These are phyloP conservation scores for Myathropa florea DNA, from an alignment of 2,888 invertebrate genomes.

Conservation along the genomic window DNA sequence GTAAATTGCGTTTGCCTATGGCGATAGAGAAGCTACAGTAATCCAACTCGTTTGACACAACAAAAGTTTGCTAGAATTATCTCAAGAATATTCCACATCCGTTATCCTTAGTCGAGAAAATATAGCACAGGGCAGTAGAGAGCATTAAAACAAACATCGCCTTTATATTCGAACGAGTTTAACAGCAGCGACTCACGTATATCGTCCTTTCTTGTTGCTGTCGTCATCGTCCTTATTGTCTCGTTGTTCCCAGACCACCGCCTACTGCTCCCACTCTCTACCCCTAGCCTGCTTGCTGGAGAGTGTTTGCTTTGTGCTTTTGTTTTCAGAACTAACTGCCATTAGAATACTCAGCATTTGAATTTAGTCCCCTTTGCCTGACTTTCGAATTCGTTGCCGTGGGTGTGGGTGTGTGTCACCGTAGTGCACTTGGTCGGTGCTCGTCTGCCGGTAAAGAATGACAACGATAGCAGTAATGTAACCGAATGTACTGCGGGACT, in stretches of 20 bases:
- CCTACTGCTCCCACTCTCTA: not conserved
- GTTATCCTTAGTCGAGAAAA: not conserved
- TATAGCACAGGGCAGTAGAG: not conserved
- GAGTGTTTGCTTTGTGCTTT: slow-evolving; percentile 46
- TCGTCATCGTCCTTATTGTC: not conserved
- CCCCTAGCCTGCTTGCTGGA: not conserved
- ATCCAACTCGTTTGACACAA: too few species aligned
- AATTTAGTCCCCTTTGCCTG: slow-evolving; percentile 24
- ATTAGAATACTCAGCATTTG: slow-evolving; percentile 53
- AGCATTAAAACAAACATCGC: slow-evolving; percentile 17
- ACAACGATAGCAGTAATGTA: slow-evolving; percentile 4
- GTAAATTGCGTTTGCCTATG: not conserved
- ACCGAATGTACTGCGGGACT: not conserved
- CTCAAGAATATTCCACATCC: not conserved
- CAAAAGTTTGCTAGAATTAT: not conserved
- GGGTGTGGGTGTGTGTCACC: not conserved
- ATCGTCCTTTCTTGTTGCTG: not conserved
- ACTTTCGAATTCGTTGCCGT: not conserved
- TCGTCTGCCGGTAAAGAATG: slow-evolving; percentile 15
- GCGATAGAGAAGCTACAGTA: not conserved
- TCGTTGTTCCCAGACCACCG: not conserved
- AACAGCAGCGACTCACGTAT: slow-evolving; percentile 15
- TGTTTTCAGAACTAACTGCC: slow-evolving; percentile 34
- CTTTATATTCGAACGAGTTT: slow-evolving; percentile 7
- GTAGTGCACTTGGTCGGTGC: slow-evolving; percentile 26